A percentile compares a stretch with the other conserved stretches of the same genome.
Evolutionary conservation across 1,140 invertebrate genomes (phyloP).

Genomic region (Zaprionus kolodkinae): DNA sequence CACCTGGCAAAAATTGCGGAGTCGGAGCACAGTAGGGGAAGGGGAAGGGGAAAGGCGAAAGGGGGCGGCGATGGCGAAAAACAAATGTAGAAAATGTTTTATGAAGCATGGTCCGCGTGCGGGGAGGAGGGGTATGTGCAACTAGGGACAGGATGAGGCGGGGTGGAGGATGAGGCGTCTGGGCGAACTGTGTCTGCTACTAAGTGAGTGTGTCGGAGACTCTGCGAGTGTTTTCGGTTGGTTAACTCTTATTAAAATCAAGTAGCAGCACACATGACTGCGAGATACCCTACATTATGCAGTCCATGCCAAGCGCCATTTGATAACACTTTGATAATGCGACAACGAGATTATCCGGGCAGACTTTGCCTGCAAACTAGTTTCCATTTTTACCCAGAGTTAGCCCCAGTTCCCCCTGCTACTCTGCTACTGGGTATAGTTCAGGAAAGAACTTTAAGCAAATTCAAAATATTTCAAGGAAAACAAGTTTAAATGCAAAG

Average conservation of each 20-base stretch:
- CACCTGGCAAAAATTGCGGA: constrained; percentile 5
- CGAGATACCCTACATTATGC: neutral
- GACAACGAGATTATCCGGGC: too few species aligned
- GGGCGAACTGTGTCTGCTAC: neutral
- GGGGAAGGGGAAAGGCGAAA: too few species aligned
- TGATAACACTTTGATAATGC: too few species aligned
- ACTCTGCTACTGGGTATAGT: neutral
- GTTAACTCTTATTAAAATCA: constrained; percentile 44
- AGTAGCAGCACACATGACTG: neutral
- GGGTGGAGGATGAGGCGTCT: neutral
- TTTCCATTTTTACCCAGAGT: neutral
- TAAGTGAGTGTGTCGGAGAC: constrained; percentile 2
- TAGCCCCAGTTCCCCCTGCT: neutral
- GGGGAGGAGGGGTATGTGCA: neutral
- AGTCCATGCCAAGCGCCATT: too few species aligned
- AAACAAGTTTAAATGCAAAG: neutral
- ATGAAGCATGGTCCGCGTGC: constrained; percentile 6
- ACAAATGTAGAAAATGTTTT: constrained; percentile 15
- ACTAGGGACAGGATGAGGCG: neutral
- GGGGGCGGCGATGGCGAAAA: neutral
- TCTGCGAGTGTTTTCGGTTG: constrained; percentile 25
- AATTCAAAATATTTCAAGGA: neutral
- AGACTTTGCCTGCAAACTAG: neutral
- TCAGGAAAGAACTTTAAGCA: neutral
- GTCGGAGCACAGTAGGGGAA: neutral